Conservation (phyloP, 2,888 invertebrate genomes). For the Neoaliturus tenellus region DNA sequence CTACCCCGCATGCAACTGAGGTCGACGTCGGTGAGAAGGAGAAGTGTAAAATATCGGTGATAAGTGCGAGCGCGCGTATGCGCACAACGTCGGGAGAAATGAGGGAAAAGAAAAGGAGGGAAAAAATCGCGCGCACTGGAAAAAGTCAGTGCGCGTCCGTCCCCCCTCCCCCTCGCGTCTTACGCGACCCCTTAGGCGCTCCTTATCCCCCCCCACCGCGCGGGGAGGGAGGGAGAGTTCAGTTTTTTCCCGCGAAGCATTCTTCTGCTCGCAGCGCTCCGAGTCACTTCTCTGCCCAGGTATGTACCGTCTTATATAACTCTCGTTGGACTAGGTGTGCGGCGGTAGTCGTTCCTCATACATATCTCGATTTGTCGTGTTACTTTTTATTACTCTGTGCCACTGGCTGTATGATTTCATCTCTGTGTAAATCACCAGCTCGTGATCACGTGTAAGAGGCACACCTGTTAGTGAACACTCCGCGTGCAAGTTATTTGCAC, state of each 20-base stretch:
- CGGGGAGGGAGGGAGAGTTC: constrained; percentile 54
- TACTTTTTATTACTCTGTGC: constrained; percentile 23
- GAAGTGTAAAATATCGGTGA: constrained; percentile 26
- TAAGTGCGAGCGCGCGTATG: constrained; percentile 9
- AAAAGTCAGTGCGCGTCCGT: constrained; percentile 49
- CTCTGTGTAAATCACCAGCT: constrained; percentile 3
- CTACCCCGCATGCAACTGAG: background rate
- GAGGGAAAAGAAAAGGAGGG: constrained; percentile 55
- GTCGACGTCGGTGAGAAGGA: background rate
- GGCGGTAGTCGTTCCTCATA: background rate
- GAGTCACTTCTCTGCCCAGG: constrained; percentile 23
- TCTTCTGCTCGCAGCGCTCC: constrained; percentile 41
- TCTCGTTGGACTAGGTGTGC: constrained; percentile 11
- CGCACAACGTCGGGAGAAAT: constrained; percentile 33
- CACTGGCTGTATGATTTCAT: background rate
- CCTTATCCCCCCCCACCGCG: constrained; percentile 49
- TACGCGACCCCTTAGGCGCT: constrained; percentile 51
- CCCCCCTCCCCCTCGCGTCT: constrained; percentile 44
- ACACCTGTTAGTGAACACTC: constrained; percentile 10
- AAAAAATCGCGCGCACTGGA: constrained; percentile 57
- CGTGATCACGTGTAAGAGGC: background rate
- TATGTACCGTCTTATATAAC: constrained; percentile 44
- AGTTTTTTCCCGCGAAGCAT: constrained; percentile 56
- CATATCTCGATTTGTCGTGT: constrained; percentile 7
- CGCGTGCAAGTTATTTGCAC: background rate